Evolutionary conservation across 2,797 vertebrate genomes (phyloP), one percentile per base, ranked within the genome.

Genomic region (Steatocranus sp.): DNA sequence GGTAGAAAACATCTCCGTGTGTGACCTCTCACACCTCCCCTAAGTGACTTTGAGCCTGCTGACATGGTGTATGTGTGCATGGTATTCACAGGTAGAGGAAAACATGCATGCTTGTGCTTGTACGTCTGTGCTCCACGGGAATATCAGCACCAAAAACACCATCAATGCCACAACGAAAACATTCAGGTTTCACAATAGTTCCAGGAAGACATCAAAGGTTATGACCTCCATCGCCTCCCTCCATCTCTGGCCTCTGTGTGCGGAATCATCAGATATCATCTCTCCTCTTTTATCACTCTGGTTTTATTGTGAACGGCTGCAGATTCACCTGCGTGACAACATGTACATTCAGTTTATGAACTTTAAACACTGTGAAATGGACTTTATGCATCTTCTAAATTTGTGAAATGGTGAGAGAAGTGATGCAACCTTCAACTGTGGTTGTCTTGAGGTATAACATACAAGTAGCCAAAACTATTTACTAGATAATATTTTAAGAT

Each of bases 301-400:
- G 50, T 80, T 86, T 89, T 54, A 91, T 88, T 86, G 86, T 88
- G 46, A 81, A 46, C 53, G 50, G 77, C 91, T 91, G 90, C 80
- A 86, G 85, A 87, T 89, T 89, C 87, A 88, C 83, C 86, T 93
- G 92, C 66, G 46, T 90, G 89, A 92, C 87, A 89, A 89, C 81
- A 41, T 0, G 43, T 51, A 74, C 76, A 32, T 48, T 30, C 23
- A 12, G 41, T 73, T 48, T 27, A 70, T 46, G 1, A 48, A 48
- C 8, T n/a, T 15, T 17, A 68, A 68, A 51, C 9, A 5, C 41
- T 8, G 11, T 61, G 18, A 32, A 70, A 32, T 46, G 18, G 12
- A 48, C 41, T 46, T 48, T 32, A 15, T 61, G 54, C 12, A 48
- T 20, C 18, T 27, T 58, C 17, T 6, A 56, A 30, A 56, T 61